Conservation (phyloP, 2,888 invertebrate genomes). For the Crossocerus cetratus region DNA sequence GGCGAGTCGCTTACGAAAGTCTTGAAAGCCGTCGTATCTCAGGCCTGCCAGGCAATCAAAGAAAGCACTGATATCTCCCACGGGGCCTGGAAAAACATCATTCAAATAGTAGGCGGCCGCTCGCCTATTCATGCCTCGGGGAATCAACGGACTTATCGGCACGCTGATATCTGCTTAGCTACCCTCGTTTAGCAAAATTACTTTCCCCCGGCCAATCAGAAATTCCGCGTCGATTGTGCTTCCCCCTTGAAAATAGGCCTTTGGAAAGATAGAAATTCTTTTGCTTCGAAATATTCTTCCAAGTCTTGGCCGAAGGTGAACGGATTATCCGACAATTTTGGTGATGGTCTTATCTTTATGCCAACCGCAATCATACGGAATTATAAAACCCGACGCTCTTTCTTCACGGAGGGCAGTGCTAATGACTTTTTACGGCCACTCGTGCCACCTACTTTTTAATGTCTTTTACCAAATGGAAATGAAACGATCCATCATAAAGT, state of each 20-base stretch:
- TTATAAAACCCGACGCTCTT: no score
- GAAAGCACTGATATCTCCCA: conserved; percentile 15
- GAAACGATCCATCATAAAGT: conserved; percentile 31
- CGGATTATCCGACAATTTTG: no score
- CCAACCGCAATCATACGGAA: no score
- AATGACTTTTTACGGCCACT: no score
- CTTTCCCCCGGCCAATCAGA: background rate
- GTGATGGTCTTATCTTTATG: no score
- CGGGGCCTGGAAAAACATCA: conserved; percentile 23
- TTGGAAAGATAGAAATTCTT: no score
- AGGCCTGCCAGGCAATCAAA: conserved; percentile 21
- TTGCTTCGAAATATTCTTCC: no score
- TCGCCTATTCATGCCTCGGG: background rate
- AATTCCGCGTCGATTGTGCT: background rate
- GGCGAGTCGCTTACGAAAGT: conserved; percentile 44
- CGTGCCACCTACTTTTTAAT: no score
- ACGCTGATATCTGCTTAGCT: background rate
- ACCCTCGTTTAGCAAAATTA: background rate
- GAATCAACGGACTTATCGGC: background rate
- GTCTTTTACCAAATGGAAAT: background rate
- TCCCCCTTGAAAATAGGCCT: background rate
- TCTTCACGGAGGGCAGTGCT: no score
- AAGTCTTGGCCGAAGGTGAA: no score
- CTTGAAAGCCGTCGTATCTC: conserved; percentile 43
- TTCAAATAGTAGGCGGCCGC: conserved; percentile 21